phyloP scores from a whole-genome alignment of 1,140 invertebrate genomes.

The Stegodyphus mimosarum region DNA sequence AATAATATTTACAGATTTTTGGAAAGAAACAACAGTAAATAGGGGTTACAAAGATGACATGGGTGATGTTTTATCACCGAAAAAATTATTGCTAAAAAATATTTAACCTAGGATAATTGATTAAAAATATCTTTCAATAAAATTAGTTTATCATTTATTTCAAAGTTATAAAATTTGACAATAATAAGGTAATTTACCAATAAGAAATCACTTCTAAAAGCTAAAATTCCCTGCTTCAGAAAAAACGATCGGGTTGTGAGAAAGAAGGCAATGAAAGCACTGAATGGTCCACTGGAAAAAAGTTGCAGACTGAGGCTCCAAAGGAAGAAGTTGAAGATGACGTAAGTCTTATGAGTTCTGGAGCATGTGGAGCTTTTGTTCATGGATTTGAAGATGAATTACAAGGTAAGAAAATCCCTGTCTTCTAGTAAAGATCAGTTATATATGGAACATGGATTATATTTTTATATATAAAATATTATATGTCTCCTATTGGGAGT shows the following conservation, averaged over 20 bases:
- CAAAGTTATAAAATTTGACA: not conserved
- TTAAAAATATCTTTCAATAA: not conserved
- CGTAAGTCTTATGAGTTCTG: conserved; percentile 88
- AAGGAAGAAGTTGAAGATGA: conserved; percentile 82
- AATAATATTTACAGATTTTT: too few relatives aligned
- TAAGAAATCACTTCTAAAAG: not conserved
- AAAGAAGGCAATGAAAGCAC: conserved; percentile 83
- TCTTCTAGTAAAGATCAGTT: too few relatives aligned
- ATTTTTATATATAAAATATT: too few relatives aligned
- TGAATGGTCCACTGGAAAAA: conserved; percentile 91
- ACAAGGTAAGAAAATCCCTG: conserved; percentile 74
- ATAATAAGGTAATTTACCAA: not conserved
- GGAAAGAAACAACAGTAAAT: too few relatives aligned
- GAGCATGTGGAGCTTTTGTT: conserved; percentile 97
- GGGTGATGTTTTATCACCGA: too few relatives aligned
- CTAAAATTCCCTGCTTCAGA: conserved; percentile 39
- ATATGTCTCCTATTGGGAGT: too few relatives aligned
- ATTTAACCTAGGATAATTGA: not conserved
- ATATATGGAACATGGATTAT: too few relatives aligned
- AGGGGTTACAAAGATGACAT: too few relatives aligned
- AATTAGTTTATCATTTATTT: not conserved
- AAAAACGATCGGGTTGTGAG: conserved; percentile 76
- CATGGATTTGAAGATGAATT: conserved; percentile 99
- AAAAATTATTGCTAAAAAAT: too few relatives aligned
- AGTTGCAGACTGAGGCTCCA: conserved; percentile 90